Conservation (phyloP, 2,797 vertebrate genomes). For the Iguana delicatissima region DNA sequence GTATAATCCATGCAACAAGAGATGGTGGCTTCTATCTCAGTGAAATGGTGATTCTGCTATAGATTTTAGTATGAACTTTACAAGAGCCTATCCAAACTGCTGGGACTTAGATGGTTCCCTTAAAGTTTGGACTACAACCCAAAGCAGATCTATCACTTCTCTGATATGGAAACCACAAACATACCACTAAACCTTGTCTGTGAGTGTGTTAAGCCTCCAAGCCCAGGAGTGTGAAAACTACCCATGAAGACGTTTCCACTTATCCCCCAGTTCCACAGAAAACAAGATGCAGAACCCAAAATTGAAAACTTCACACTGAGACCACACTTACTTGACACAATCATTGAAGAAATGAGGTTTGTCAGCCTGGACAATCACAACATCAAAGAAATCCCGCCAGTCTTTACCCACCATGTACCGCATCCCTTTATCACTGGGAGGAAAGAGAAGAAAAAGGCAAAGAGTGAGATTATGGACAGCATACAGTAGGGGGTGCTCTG, state of each 20-base stretch:
- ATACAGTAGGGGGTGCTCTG: neutral
- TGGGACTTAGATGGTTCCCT: no score
- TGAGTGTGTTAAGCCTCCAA: neutral
- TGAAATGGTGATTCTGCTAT: no score
- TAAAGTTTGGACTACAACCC: no score
- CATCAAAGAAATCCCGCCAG: slow-evolving; percentile 90
- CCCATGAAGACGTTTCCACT: neutral
- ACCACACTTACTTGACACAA: slow-evolving; percentile 85
- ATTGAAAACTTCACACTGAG: no score
- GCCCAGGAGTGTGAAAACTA: neutral
- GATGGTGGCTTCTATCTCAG: no score
- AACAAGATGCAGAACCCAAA: neutral
- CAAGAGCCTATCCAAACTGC: no score
- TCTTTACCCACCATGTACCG: slow-evolving; percentile 88
- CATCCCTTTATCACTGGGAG: slow-evolving; percentile 88
- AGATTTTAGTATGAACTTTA: no score
- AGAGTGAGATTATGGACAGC: neutral
- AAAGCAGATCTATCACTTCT: no score
- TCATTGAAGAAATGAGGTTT: slow-evolving; percentile 92
- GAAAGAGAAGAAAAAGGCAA: neutral
- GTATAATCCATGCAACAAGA: neutral
- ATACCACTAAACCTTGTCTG: no score
- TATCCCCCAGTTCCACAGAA: neutral
- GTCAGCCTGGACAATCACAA: slow-evolving; percentile 89
- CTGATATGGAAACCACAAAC: no score